Evolutionary conservation across 2,888 invertebrate species (phyloP).

Genomic region (Hirtodrosophila cameraria): DNA sequence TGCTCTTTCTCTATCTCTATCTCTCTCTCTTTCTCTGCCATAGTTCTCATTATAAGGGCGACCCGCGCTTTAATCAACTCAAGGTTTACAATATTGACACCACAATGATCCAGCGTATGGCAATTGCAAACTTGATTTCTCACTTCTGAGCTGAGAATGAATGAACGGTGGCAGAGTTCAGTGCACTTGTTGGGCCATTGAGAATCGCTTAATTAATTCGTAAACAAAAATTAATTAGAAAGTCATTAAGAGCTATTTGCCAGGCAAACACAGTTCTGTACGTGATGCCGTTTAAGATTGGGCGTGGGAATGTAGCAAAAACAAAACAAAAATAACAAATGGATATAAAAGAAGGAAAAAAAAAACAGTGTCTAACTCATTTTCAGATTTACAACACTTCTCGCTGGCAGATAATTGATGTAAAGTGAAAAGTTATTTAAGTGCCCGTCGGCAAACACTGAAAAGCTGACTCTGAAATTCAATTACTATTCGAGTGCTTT

Average conservation of each 20-base stretch:
- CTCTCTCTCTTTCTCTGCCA: too few relatives aligned
- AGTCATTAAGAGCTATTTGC: conserved; percentile 61
- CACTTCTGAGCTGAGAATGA: conserved; percentile 37
- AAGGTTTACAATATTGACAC: conserved; percentile 61
- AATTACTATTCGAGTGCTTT: conserved; percentile 47
- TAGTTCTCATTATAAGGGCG: conserved; percentile 51
- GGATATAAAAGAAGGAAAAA: background rate
- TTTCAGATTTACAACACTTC: conserved; percentile 32
- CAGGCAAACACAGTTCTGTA: conserved; percentile 31
- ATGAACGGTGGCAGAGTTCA: conserved; percentile 51
- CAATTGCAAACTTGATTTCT: conserved; percentile 53
- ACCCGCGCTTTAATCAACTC: conserved; percentile 63
- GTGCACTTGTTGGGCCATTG: conserved; percentile 51
- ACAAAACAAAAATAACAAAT: conserved; percentile 1
- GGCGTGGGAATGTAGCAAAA: conserved; percentile 60
- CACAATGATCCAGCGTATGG: conserved; percentile 36
- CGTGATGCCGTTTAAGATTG: conserved; percentile 45
- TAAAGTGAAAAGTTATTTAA: conserved; percentile 45
- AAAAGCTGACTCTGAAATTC: conserved; percentile 42
- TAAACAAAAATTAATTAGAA: conserved; percentile 71
- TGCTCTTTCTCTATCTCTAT: too few relatives aligned
- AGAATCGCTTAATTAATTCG: conserved; percentile 33
- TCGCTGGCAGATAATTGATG: conserved; percentile 42
- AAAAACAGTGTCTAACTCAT: conserved; percentile 19
- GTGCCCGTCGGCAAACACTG: conserved; percentile 9